Evolutionary conservation across 1,140 invertebrate species (phyloP).

Genomic region (Ruditapes philippinarum): DNA sequence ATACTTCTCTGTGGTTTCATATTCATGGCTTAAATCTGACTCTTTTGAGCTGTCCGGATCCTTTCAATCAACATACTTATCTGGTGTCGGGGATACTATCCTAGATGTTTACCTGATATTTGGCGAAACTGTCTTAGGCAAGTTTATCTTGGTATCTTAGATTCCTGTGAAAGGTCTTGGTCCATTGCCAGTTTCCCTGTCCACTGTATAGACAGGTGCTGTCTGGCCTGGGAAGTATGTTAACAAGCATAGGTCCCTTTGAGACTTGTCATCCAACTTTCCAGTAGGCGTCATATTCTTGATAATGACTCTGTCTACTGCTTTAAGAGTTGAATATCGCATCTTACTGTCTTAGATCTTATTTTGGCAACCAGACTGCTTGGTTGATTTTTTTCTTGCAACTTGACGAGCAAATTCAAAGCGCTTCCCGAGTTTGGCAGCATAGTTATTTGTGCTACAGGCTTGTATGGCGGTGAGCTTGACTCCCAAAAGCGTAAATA

Average conservation of each 20-base stretch:
- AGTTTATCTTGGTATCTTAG: not conserved
- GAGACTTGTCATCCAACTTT: slow-evolving; percentile 31
- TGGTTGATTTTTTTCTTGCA: no score
- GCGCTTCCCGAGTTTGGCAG: no score
- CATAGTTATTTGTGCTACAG: no score
- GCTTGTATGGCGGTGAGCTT: not conserved
- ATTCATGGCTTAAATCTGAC: no score
- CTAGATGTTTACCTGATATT: not conserved
- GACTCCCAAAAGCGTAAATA: slow-evolving; percentile 37
- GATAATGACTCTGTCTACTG: slow-evolving; percentile 21
- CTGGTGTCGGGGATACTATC: not conserved
- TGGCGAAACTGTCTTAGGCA: no score
- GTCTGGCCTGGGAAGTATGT: not conserved
- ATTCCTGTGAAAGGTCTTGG: slow-evolving; percentile 23
- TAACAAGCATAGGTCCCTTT: not conserved
- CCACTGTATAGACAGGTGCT: not conserved
- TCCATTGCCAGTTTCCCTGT: not conserved
- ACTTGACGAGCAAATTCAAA: no score
- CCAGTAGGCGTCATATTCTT: not conserved
- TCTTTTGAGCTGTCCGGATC: not conserved
- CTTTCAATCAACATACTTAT: not conserved
- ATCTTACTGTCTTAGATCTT: slow-evolving; percentile 3
- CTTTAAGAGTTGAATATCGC: not conserved
- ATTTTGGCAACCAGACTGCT: no score
- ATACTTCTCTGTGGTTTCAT: not conserved